Evolutionary conservation across 1,140 invertebrate genomes (phyloP).

Genomic region (Hermetia illucens): DNA sequence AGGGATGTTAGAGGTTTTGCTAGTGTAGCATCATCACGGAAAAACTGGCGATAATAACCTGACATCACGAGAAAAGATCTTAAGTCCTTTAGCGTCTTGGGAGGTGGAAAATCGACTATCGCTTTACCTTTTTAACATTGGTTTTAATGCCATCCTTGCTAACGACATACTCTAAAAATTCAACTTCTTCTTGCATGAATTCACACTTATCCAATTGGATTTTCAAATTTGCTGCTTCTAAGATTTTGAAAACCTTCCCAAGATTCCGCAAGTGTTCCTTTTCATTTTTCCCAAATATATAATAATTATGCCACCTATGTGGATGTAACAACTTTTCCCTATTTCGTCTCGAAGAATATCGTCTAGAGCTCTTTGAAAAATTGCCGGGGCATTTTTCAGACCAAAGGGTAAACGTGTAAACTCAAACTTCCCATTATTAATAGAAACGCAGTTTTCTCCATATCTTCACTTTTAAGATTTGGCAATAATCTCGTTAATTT

Average conservation of each 20-base stretch:
- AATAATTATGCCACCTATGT: constrained; percentile 7
- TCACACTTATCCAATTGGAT: constrained; percentile 30
- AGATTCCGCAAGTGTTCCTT: constrained; percentile 29
- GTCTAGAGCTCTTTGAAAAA: constrained; percentile 8
- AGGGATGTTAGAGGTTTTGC: constrained; percentile 7
- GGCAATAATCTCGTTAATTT: too few relatives aligned
- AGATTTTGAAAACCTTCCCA: constrained; percentile 18
- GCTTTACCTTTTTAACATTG: constrained; percentile 10
- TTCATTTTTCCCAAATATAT: constrained; percentile 4
- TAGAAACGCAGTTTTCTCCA: too few relatives aligned
- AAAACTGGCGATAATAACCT: constrained; percentile 9
- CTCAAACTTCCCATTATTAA: too few relatives aligned
- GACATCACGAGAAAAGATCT: constrained; percentile 9
- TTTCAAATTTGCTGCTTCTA: constrained; percentile 28
- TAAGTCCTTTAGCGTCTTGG: constrained; percentile 5
- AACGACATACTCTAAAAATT: constrained; percentile 9
- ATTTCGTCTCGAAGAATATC: constrained; percentile 2
- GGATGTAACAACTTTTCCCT: constrained; percentile 5
- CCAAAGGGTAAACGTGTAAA: too few relatives aligned
- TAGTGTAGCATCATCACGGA: constrained; percentile 7
- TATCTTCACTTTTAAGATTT: too few relatives aligned
- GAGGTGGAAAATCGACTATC: constrained; percentile 9
- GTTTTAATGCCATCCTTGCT: constrained; percentile 8
- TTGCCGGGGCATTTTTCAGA: too few relatives aligned
- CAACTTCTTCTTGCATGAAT: constrained; percentile 22